These are phyloP conservation scores for Rhodophaea formosa DNA, from an alignment of 2,888 invertebrate genomes.

Conservation along the genomic window DNA sequence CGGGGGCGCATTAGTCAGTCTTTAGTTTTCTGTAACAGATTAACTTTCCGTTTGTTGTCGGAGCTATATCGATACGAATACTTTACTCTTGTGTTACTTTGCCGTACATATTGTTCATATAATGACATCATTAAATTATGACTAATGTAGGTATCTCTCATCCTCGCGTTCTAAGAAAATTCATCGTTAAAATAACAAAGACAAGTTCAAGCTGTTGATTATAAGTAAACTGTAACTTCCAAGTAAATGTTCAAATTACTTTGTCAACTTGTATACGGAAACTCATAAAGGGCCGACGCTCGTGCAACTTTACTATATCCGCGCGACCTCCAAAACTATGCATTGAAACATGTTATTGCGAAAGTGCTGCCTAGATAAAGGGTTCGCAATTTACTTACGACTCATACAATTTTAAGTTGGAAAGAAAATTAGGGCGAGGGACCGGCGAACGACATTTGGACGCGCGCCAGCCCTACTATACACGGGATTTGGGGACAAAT, in stretches of 20 bases:
- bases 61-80: neutral
- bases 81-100: too few relatives aligned
- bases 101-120: too few relatives aligned
- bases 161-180: neutral
- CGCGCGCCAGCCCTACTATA: conserved; percentile 48
- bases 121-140: too few relatives aligned
- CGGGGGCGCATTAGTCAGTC: neutral
- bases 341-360: conserved; percentile 13
- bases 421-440: conserved; percentile 64
- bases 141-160: neutral
- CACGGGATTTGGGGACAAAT: conserved; percentile 56
- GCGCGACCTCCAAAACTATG: neutral
- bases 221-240: neutral
- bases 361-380: conserved; percentile 19
- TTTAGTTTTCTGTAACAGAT: neutral
- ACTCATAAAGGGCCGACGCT: neutral
- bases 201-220: neutral
- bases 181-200: neutral
- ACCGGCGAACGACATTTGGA: conserved; percentile 63
- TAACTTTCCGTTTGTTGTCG: neutral
- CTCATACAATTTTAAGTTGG: conserved; percentile 55
- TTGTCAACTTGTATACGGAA: neutral
- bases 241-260: neutral
- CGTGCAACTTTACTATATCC: neutral
- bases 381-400: conserved; percentile 43